These are phyloP conservation scores for Amphiprion ocellaris DNA, from an alignment of 2,113 vertebrate species.

Conservation along the genomic window DNA sequence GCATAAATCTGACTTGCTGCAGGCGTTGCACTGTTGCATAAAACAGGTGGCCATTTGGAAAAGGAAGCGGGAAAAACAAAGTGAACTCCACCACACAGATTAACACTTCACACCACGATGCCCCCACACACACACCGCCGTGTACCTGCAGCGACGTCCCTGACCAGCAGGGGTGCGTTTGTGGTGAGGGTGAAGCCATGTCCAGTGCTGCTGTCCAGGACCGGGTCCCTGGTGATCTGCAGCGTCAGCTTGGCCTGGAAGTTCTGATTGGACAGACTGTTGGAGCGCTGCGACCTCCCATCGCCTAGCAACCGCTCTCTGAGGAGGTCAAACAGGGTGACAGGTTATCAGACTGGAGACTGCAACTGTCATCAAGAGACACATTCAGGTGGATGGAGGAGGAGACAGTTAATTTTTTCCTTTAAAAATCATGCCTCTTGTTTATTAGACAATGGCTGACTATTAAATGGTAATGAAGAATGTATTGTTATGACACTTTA, in stretches of 20 bases:
- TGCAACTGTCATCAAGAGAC: constrained; percentile 1
- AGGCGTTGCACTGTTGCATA: constrained; percentile 37
- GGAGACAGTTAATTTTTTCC: neutral
- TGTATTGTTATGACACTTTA: too few species aligned
- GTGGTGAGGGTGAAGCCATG: constrained; percentile 93
- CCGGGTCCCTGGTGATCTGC: constrained; percentile 89
- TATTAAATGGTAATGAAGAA: neutral
- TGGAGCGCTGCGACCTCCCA: constrained; percentile 77
- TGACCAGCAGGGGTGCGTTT: constrained; percentile 89
- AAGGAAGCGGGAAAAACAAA: constrained; percentile 27
- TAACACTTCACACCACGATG: constrained; percentile 21
- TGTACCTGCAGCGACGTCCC: constrained; percentile 91
- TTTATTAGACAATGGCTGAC: neutral
- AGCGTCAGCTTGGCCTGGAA: constrained; percentile 87
- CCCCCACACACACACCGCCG: neutral
- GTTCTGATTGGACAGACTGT: constrained; percentile 81
- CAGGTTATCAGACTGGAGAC: constrained; percentile 33
- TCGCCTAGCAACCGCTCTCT: constrained; percentile 89
- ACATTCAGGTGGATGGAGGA: constrained; percentile 3
- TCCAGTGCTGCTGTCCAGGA: constrained; percentile 86
- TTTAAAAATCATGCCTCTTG: neutral
- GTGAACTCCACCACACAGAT: constrained; percentile 15
- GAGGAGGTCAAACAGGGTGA: constrained; percentile 48
- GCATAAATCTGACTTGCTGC: constrained; percentile 48
- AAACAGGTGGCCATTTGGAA: constrained; percentile 63